A percentile compares a stretch with the other conserved stretches of the same genome.
Conservation (phyloP, 2,797 vertebrate genomes). For the Rousettus madagascariensis region DNA sequence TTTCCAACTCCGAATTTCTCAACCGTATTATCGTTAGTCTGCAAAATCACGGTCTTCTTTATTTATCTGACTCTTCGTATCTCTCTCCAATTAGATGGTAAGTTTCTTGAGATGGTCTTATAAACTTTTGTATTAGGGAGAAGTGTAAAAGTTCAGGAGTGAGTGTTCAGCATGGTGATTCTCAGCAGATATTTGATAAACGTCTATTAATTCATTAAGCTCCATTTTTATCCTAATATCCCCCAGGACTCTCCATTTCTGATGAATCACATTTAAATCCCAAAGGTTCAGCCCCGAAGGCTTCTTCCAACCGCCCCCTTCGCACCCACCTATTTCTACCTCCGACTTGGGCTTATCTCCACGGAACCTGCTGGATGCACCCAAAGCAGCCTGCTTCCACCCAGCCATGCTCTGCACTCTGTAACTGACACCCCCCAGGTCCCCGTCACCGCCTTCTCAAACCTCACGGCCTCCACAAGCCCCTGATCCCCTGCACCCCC, state of each 20-base stretch:
- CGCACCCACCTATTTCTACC: neutral
- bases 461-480: neutral
- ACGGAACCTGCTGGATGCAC: neutral
- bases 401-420: neutral
- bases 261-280: neutral
- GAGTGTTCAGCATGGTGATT: neutral
- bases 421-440: neutral
- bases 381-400: neutral
- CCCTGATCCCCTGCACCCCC: neutral
- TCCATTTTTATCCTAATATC: neutral
- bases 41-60: neutral
- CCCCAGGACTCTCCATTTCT: neutral
- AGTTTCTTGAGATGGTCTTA: neutral
- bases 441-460: neutral
- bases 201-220: neutral
- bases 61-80: neutral
- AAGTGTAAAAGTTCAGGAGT: neutral
- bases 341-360: neutral
- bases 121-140: neutral
- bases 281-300: neutral
- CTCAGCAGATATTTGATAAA: neutral
- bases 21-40: neutral
- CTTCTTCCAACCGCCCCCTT: neutral
- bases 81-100: neutral
- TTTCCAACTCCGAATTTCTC: neutral